Evolutionary conservation across 2,113 vertebrate species (phyloP), one percentile per base, ranked within the genome.

Genomic region (Puma concolor): DNA sequence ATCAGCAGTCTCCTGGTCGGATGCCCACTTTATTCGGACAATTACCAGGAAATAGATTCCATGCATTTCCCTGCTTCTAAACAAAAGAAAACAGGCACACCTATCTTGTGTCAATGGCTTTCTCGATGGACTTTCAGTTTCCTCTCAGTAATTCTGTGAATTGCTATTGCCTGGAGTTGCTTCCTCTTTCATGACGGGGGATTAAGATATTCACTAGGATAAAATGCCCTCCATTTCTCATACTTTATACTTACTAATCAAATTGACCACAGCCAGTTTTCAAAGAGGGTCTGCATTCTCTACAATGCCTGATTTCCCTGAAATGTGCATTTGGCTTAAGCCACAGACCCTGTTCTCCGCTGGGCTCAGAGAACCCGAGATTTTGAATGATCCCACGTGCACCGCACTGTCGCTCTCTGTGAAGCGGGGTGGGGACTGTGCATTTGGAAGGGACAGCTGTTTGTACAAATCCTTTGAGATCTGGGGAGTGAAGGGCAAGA

Each of bases 41-140:
- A 67, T 97, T 94, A 87, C 93, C 80, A 82, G 93, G 80, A 86
- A 96, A 97, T 74, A 84, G 97, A 97, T 91, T 92, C 89, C 94
- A 88, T 31, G 94, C 84, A 66, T 98, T 97, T 95, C 66, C 89
- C 94, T 38, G 93, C 97, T 95, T 94, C 91, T 50, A 96, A 0
- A 5, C 74, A 84, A 79, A 85, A 93, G 89, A 82, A 76, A 96
- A 97, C 88, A 83, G 74, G 77, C n/a, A 67, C 25, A 89, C 14
- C 63, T 95, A 87, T 97, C 88, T 97, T 69, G 76, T 23, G 95
- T 87, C 96, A 93, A 93, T 0, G 36, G 93, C 72, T 90, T 86
- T 97, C 88, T 89, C 64, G n/a, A 93, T 57, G 83, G 97, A 14
- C 67, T 64, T 89, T 74, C 67, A 67, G 84, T 33, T 85, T 96